Conservation (phyloP, 2,797 vertebrate species). For the Vespertilio murinus region DNA sequence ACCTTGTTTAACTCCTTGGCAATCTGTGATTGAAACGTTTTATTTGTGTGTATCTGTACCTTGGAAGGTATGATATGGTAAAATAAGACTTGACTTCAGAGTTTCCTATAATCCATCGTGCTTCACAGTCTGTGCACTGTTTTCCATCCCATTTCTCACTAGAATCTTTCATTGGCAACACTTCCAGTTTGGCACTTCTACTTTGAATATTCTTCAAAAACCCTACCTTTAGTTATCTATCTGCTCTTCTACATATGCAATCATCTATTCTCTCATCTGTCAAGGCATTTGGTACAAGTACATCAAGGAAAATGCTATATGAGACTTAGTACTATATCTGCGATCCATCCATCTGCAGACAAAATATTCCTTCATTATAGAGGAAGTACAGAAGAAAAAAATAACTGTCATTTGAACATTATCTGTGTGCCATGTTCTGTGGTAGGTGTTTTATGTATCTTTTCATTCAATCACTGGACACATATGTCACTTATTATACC, state of each 20-base stretch:
- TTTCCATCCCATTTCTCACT: background rate
- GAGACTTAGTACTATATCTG: background rate
- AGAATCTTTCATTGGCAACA: background rate
- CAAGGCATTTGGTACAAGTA: background rate
- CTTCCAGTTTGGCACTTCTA: background rate
- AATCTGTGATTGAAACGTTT: background rate
- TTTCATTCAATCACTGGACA: background rate
- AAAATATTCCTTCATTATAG: background rate
- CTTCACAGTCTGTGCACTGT: background rate
- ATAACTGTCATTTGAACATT: background rate
- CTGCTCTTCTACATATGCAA: background rate
- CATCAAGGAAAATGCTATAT: background rate
- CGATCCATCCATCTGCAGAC: background rate
- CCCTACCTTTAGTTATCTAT: background rate
- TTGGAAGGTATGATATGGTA: background rate
- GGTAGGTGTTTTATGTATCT: background rate
- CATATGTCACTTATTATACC: background rate
- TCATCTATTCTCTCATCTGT: background rate
- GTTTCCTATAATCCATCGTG: background rate
- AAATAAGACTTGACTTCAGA: background rate
- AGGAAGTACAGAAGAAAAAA: background rate
- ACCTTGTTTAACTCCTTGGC: background rate
- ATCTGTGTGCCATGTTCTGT: background rate
- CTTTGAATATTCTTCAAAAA: background rate
- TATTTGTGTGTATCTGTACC: background rate